These are phyloP conservation scores for Lasius fuliginosus DNA, from an alignment of 2,888 invertebrate genomes.

Conservation along the genomic window DNA sequence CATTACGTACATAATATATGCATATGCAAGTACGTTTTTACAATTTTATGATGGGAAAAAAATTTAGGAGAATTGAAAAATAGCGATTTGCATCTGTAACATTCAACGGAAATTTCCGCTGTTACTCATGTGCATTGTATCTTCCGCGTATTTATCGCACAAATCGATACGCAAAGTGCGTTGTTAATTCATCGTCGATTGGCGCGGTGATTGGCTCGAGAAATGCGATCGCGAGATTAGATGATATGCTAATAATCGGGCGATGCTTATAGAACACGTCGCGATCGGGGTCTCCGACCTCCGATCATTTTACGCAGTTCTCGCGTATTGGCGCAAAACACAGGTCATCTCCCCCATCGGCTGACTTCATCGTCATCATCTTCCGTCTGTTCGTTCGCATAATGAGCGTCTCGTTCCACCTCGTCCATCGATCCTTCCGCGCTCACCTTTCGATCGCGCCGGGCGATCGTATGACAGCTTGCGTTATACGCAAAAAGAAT, in stretches of 20 bases:
- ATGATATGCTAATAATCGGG: constrained; percentile 35
- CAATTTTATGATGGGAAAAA: background rate
- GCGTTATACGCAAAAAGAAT: constrained; percentile 53
- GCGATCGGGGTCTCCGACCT: constrained; percentile 52
- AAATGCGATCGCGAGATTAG: constrained; percentile 46
- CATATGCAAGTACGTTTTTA: background rate
- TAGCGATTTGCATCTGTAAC: background rate
- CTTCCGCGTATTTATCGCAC: constrained; percentile 2
- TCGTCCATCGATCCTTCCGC: constrained; percentile 35
- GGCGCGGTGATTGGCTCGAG: background rate
- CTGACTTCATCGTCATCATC: constrained; percentile 45
- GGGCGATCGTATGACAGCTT: constrained; percentile 60
- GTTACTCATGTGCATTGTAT: background rate
- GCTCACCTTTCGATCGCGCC: constrained; percentile 40
- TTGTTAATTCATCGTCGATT: background rate
- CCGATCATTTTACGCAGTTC: constrained; percentile 61
- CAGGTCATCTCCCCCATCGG: constrained; percentile 51
- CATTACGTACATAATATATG: too few species aligned
- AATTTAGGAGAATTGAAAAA: background rate
- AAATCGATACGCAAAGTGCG: background rate
- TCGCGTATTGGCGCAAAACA: constrained; percentile 36
- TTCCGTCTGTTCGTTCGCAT: constrained; percentile 52
- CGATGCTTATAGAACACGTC: constrained; percentile 34
- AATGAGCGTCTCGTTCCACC: constrained; percentile 40
- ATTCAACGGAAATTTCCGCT: background rate